phyloP scores from a whole-genome alignment of 2,113 vertebrate species.

The Nycticryphes semicollaris region DNA sequence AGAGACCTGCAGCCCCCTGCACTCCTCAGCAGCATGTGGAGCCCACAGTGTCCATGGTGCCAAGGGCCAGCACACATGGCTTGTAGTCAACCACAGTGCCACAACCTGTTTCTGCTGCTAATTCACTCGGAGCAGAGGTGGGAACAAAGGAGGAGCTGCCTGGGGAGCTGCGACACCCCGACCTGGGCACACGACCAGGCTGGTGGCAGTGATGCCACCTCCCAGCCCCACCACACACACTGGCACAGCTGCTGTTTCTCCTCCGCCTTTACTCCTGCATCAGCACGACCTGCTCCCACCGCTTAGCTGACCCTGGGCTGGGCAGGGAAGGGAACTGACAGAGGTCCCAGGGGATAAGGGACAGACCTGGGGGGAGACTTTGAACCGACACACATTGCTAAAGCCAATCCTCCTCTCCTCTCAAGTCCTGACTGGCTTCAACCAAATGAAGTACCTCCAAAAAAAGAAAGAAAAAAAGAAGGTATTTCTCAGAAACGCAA shows the following conservation, averaged over 20 bases:
- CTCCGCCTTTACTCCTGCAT: not conserved
- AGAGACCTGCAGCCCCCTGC: not conserved
- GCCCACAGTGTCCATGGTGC: fast-evolving
- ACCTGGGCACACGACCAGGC: not conserved
- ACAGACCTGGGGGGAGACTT: not conserved
- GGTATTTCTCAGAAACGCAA: not conserved
- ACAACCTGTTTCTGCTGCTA: not conserved
- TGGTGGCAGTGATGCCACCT: not conserved
- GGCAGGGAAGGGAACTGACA: not conserved
- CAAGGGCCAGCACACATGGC: fast-evolving
- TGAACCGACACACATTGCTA: not conserved
- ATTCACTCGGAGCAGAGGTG: not conserved
- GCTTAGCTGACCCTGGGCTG: fast-evolving
- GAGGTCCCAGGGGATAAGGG: not conserved
- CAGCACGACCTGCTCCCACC: not conserved
- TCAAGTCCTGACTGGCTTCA: not conserved
- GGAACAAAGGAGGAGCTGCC: not conserved
- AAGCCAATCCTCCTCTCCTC: not conserved
- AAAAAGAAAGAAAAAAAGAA: not conserved
- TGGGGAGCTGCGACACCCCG: not conserved
- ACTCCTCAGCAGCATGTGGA: fast-evolving
- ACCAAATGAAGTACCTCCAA: not conserved
- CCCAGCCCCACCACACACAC: not conserved
- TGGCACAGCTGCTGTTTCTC: not conserved
- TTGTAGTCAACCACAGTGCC: fast-evolving